Conservation (phyloP, 2,797 vertebrate genomes). For the Arremon brunneinucha region DNA sequence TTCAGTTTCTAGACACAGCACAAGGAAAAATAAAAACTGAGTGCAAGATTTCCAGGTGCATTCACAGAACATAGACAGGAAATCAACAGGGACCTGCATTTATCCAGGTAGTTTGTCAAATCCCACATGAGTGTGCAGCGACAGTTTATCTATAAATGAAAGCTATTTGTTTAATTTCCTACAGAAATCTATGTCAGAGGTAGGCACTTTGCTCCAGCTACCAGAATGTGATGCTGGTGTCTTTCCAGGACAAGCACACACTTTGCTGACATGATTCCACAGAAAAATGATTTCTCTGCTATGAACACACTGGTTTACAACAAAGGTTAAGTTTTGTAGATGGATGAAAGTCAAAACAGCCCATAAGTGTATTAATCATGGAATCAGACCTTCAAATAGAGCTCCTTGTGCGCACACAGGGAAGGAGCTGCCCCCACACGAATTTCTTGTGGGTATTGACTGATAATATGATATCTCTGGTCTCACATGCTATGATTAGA, state of each 20-base stretch:
- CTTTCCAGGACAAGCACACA: neutral
- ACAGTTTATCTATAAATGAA: neutral
- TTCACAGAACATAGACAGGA: neutral
- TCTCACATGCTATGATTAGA: neutral
- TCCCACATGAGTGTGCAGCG: neutral
- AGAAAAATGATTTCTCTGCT: neutral
- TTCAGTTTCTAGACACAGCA: neutral
- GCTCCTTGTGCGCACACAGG: neutral
- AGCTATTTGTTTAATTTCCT: neutral
- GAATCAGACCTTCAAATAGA: neutral
- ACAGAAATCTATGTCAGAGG: neutral
- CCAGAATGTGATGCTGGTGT: neutral
- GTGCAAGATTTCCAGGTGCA: neutral
- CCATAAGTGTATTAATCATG: neutral
- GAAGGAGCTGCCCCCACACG: neutral
- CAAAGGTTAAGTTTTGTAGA: neutral
- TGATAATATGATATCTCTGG: slow-evolving; percentile 3
- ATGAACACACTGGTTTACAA: neutral
- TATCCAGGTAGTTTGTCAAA: neutral
- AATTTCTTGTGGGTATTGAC: neutral
- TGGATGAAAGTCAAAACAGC: neutral
- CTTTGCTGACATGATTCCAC: neutral
- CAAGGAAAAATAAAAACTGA: neutral
- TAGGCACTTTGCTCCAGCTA: neutral
- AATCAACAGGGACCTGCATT: neutral